Evolutionary conservation across 2,888 invertebrate species (phyloP).

Genomic region (Griposia aprilina): DNA sequence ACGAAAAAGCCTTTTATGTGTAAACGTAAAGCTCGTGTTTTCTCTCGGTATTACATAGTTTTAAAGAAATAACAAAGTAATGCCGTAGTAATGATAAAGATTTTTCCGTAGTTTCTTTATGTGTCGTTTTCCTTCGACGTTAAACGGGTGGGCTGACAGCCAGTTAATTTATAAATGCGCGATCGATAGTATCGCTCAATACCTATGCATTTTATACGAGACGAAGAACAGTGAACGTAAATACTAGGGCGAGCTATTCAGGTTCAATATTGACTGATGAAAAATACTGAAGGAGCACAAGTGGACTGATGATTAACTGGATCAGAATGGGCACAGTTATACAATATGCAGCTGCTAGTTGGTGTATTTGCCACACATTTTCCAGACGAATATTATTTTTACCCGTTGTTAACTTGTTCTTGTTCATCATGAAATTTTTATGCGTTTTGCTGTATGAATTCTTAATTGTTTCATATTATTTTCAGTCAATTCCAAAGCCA

Average conservation of each 20-base stretch:
- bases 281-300: constrained; percentile 25
- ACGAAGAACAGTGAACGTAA: constrained; percentile 15
- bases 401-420: constrained; percentile 5
- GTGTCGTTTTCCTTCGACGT: constrained; percentile 23
- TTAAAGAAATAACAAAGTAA: constrained; percentile 36
- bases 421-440: constrained; percentile 8
- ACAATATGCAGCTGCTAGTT: constrained; percentile 4
- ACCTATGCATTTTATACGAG: constrained; percentile 54
- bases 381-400: constrained; percentile 11
- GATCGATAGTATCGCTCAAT: constrained; percentile 45
- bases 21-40: constrained; percentile 13
- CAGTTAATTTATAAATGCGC: constrained; percentile 49
- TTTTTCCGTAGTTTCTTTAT: background rate
- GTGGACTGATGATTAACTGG: constrained; percentile 24
- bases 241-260: constrained; percentile 13
- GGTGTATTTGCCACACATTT: background rate
- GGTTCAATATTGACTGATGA: constrained; percentile 28
- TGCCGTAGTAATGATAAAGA: background rate
- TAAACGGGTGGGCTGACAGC: constrained; percentile 25
- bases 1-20: constrained; percentile 40
- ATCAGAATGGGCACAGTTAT: constrained; percentile 8
- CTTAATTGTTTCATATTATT: constrained; percentile 32
- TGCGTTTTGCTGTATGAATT: background rate
- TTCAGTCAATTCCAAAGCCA: constrained; percentile 21
- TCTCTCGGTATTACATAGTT: constrained; percentile 31